Base-by-base conservation (phyloP, 2,888 invertebrate genomes). In the Pheosia gnoma region DNA sequence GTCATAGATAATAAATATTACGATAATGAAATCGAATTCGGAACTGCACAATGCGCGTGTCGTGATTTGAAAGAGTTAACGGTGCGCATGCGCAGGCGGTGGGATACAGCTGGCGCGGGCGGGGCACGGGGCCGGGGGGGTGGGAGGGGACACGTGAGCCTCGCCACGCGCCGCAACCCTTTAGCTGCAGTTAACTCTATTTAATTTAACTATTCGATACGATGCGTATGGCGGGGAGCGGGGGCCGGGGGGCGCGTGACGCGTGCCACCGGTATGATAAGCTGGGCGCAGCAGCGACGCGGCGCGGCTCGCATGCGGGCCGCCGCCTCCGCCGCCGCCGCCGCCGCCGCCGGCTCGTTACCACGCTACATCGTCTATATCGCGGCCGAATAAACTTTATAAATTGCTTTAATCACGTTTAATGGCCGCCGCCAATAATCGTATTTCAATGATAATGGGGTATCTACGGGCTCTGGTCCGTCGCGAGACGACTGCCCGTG, bases 361-460 rank as follows among this genome's bases (percentile, higher is more conserved):
- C 51, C 65, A 71, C 68, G 71, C 77, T 72, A 67, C 67, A 72
- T 70, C 71, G 78, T 81, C 77, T 76, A 79, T 80, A 78, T 80
- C 80, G 78, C 77, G 77, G 68, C 77, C 77, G 81, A 84, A 84
- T 81, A 85, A 82, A 85, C 81, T 82, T 84, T 83, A 86, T 87
- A 88, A 88, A 89, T 89, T 86, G 81, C 82, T 85, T 83, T 88
- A 88, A 90, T 89, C 88, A 84, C 82, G 66, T 83, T 68, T 79
- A 80, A 83, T 81, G 82, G 79, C 72, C 71, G 71, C 70, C 69
- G 10, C 66, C 67, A 45, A 45, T 57, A 56, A 60, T 58, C 66
- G 52, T 66, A 66, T 60, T 67, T 68, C 70, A 72, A 66, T 65
- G 55, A 11, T 39, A 39, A 55, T 39, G 55, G 38, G 55, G 39